phyloP scores from a whole-genome alignment of 2,797 vertebrate genomes.

The Crypturellus tataupa region DNA sequence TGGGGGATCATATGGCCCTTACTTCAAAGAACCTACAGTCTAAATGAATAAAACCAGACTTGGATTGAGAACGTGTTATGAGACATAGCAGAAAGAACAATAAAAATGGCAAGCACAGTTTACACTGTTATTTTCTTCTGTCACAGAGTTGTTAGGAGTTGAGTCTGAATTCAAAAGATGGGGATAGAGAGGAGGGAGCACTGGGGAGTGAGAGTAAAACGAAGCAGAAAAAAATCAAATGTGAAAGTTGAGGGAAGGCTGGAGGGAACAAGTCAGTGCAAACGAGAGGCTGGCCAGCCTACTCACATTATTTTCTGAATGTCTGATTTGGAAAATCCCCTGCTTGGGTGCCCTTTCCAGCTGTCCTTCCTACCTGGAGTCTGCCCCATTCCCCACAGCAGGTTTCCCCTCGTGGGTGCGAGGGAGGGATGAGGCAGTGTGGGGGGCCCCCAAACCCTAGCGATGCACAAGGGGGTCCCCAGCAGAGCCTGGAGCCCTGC shows the following conservation, averaged over 20 bases:
- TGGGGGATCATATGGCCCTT: background rate
- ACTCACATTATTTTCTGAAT: background rate
- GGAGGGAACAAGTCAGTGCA: background rate
- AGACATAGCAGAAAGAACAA: background rate
- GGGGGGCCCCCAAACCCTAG: background rate
- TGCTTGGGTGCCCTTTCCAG: background rate
- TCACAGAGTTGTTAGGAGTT: background rate
- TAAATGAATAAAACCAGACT: background rate
- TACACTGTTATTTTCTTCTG: background rate
- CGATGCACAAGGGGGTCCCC: background rate
- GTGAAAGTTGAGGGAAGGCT: background rate
- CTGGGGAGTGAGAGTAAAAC: background rate
- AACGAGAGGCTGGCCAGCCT: rapidly evolving
- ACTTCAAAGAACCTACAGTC: background rate
- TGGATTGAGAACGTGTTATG: background rate
- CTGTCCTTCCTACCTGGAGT: background rate
- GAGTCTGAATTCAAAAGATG: background rate
- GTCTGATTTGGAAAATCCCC: background rate
- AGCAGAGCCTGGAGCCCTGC: background rate
- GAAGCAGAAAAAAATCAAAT: background rate
- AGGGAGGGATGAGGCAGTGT: rapidly evolving
- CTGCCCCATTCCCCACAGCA: rapidly evolving
- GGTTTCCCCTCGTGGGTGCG: rapidly evolving
- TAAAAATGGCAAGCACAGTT: background rate
- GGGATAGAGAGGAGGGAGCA: background rate